phyloP scores from a whole-genome alignment of 2,113 vertebrate species.

The Aramus guarauna region DNA sequence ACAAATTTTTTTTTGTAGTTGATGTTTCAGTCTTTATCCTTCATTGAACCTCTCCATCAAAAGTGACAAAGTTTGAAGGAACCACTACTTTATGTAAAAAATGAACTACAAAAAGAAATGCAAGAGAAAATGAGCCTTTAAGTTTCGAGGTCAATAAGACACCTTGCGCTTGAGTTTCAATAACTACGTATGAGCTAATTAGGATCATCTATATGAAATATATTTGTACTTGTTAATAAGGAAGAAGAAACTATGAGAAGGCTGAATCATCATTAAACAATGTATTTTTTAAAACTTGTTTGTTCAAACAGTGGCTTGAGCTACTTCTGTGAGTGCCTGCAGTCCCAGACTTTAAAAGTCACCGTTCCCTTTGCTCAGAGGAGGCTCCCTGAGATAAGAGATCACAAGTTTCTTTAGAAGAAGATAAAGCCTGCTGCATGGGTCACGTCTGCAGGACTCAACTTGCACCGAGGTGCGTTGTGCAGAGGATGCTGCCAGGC shows the following conservation, averaged over 20 bases:
- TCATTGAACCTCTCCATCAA: not conserved
- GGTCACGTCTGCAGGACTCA: not conserved
- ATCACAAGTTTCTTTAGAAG: not conserved
- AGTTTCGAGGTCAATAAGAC: not conserved
- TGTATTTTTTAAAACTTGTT: rapidly evolving
- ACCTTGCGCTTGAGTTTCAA: not conserved
- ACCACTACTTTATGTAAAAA: not conserved
- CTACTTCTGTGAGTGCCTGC: too few relatives aligned
- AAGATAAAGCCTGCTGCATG: not conserved
- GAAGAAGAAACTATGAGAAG: not conserved
- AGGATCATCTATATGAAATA: not conserved
- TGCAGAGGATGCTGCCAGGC: rapidly evolving
- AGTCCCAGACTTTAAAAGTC: not conserved
- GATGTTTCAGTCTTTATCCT: not conserved
- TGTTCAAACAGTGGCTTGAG: rapidly evolving
- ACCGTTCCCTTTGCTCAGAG: not conserved
- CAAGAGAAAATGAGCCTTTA: not conserved
- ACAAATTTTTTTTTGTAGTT: not conserved
- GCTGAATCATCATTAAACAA: not conserved
- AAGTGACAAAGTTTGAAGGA: not conserved
- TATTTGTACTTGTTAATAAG: not conserved
- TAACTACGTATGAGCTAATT: not conserved
- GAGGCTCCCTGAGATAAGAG: not conserved
- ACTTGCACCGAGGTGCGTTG: rapidly evolving
- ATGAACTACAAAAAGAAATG: not conserved